These are phyloP conservation scores for Polypedilum pembai DNA, from an alignment of 1,140 invertebrate genomes.

Conservation along the genomic window DNA sequence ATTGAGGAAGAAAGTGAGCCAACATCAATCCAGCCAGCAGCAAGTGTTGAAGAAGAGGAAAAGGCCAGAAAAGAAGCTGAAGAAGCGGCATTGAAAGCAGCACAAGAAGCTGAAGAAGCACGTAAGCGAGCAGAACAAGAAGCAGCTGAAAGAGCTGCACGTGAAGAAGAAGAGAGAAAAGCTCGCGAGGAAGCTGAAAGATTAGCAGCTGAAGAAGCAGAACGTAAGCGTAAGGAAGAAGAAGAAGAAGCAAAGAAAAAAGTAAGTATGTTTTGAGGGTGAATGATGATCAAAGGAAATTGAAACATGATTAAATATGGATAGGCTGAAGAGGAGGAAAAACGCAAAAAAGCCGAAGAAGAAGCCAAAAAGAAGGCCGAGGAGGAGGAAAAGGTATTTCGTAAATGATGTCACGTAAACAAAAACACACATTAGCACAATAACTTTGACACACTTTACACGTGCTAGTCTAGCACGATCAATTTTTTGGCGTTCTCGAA, in stretches of 20 bases:
- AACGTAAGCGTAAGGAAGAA: conserved; percentile 29
- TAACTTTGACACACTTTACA: background rate
- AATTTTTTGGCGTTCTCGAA: too few species aligned
- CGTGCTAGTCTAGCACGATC: background rate
- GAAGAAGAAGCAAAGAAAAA: conserved; percentile 33
- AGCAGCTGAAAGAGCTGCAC: conserved; percentile 30
- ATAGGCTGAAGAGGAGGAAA: conserved; percentile 23
- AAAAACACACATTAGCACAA: background rate
- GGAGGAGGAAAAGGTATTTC: conserved; percentile 31
- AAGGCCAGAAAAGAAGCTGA: conserved; percentile 37
- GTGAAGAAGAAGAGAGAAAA: conserved; percentile 32
- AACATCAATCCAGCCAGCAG: background rate
- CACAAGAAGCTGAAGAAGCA: conserved; percentile 27
- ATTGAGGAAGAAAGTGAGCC: background rate
- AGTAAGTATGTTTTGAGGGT: conserved; percentile 29
- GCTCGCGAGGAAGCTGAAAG: conserved; percentile 31
- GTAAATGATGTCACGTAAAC: conserved; percentile 19
- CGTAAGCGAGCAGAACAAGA: conserved; percentile 32
- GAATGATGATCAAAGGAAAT: background rate
- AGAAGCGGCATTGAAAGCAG: conserved; percentile 34
- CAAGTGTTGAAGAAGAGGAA: conserved; percentile 35
- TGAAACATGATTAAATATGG: conserved; percentile 21
- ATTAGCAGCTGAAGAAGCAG: conserved; percentile 30
- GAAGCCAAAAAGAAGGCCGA: conserved; percentile 31
- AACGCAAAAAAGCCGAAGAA: conserved; percentile 29